Base-by-base conservation (phyloP, 2,113 vertebrate species). In the Rousettus leschenaultii region DNA sequence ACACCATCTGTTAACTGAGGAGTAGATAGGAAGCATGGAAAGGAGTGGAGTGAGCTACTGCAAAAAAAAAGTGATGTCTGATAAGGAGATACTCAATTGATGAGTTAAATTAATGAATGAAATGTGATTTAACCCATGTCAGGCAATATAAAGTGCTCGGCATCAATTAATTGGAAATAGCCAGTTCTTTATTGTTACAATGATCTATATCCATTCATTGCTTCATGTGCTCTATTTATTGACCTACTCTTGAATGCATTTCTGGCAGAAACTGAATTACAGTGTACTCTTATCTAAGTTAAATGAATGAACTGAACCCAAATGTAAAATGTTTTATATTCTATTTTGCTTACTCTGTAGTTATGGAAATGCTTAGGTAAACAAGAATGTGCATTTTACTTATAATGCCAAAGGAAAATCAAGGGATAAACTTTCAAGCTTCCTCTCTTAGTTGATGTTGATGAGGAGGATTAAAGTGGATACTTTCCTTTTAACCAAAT, bases 241-340 rank as follows among this genome's bases (percentile, higher is more conserved):
- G 70, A 71, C 45, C 38, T 3, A 0, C 53, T 94, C 30, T 84
- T 84, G 65, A 90, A 86, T 90, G 80, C 79, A 84, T 87, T 96
- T 83, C 79, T 92, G 38, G 84, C 33, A 71, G 70, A 95, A 87
- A 75, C 3, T 13, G 89, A 97, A 86, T 75, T 84, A 45, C 53
- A 74, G 22, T 74, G 75, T 86, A 24, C 13, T 94, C 6, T 92
- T 93, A 87, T 94, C 84, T 92, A 92, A 94, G 48, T 65, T 83
- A 96, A 96, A 92, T 96, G 63, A 95, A 86, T 95, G 79, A 96
- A 89, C 70, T 79, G 65, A 89, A 95, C 92, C 40, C 70, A 95
- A 95, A 95, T 65, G 30, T 75, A 79, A 96, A 96, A 94, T 68
- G 40, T 26, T 80, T 92, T 96, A 30, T 71, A 95, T 89, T 93